Evolutionary conservation across 2,113 vertebrate species (phyloP).

Genomic region (Ranitomeya variabilis): DNA sequence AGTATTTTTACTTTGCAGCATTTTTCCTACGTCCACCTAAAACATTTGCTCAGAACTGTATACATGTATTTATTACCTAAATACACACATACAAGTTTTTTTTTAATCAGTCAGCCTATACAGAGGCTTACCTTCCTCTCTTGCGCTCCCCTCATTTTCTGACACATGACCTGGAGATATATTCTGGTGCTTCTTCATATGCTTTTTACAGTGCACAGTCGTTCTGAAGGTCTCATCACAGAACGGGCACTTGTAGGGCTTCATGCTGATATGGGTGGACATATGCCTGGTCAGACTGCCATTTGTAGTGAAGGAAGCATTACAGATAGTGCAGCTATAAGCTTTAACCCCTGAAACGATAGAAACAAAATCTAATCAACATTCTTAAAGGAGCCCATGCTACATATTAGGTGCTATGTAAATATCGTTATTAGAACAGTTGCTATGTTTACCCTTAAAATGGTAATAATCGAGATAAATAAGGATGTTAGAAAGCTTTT

Average conservation of each 20-base stretch:
- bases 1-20: too few relatives aligned
- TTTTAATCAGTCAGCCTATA: neutral
- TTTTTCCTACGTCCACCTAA: too few relatives aligned
- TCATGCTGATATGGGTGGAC: constrained; percentile 88
- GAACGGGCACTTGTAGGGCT: constrained; percentile 90
- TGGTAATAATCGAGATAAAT: too few relatives aligned
- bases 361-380: neutral
- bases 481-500: neutral
- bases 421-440: neutral
- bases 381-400: neutral
- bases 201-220: constrained; percentile 88
- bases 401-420: neutral
- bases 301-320: constrained; percentile 92
- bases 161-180: constrained; percentile 64
- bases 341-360: constrained; percentile 85
- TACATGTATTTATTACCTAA: too few relatives aligned
- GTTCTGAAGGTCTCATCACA: constrained; percentile 93
- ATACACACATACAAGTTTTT: too few relatives aligned
- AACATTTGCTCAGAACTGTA: too few relatives aligned
- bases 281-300: constrained; percentile 96
- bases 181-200: constrained; percentile 90
- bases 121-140: constrained; percentile 36
- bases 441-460: too few relatives aligned
- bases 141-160: constrained; percentile 70
- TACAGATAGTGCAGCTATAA: constrained; percentile 89